Evolutionary conservation across 2,113 vertebrate genomes (phyloP), one percentile per base, ranked within the genome.

Genomic region (Pampusana beccarii): DNA sequence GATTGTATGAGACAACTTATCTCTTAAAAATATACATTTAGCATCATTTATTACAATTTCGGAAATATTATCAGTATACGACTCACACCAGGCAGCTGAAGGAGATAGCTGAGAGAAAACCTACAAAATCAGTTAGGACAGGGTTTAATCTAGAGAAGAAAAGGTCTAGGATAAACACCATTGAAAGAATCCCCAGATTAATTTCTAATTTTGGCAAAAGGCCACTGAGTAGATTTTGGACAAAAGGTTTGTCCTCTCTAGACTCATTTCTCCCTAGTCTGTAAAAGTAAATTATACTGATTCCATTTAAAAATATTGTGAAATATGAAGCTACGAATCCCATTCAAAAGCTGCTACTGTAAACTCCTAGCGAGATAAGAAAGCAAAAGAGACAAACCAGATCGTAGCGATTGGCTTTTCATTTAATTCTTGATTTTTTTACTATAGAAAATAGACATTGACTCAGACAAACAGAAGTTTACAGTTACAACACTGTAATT

Each of bases 1-100:
- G 0, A 29, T 28, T 13, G 1, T 2, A 28, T 0, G 12, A n/a
- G 25, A 29, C 16, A 48, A 33, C 29, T 61, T 20, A n/a, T 54
- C n/a, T 69, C 66, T 36, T 14, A 15, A 28, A 42, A 54, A 54
- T 3, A 20, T 0, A 11, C 6, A 8, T 40, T 57, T 10, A 42
- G 19, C n/a, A 53, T 4, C 25, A 28, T 6, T 60, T 40, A 31
- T 9, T 24, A 19, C 57, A 16, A 26, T 26, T 58, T 38, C 38
- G 72, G 54, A 46, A 31, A 21, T 16, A 33, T 26, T 10, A 28
- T 8, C 26, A 31, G 16, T 9, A 25, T 25, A 7, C 5, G 9
- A 6, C n/a, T 71, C 36, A 8, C 4, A 2, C 7, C 34, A 40
- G 24, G n/a, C 24, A 26, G 57, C 13, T 7, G 12, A 21, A 15